Evolutionary conservation across 2,113 vertebrate species (phyloP), one percentile per base, ranked within the genome.

Genomic region (Anarrhichthys ocellatus): DNA sequence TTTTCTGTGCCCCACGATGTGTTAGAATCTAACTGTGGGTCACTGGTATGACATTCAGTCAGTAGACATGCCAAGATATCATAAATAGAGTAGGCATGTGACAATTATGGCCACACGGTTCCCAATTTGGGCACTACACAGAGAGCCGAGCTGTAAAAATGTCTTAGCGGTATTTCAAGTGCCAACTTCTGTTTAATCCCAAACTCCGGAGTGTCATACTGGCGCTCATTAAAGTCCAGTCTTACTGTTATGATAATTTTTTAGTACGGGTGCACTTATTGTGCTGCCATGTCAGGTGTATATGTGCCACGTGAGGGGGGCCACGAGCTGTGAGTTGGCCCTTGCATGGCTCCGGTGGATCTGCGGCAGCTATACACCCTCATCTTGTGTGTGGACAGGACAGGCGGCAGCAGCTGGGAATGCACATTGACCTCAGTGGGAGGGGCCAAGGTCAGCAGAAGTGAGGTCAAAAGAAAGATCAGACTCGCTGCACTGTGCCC

Each of bases 401-500:
- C 38, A 1, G 67, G 79, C 54, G 6, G 76, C 88, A 89, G 90
- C 94, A 95, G 94, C 94, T 95, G 95, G 87, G 94, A 95, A 95
- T 94, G 93, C 76, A 81, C 79, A 58, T 59, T 87, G 68, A 90
- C 65, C 82, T 80, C 77, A 75, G 50, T 27, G 87, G 82, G 85
- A 82, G 89, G 76, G 84, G 87, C 68, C 74, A 87, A 87, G 84
- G 87, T 90, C 76, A 76, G 74, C 8, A 88, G 62, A 42, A 63
- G 86, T 76, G 66, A 83, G 71, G 62, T 84, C 64, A 82, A 63
- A 81, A 42, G 72, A 76, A 85, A 75, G 71, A 29, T 50, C 59
- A 38, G 84, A 83, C 38, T 65, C 63, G 34, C 18, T 44, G 69
- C 65, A 11, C 40, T 10, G 24, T 5, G 56, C 74, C 56, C 72